These are phyloP conservation scores for Zaprionus obscuricornis DNA, from an alignment of 2,888 invertebrate species.

Conservation along the genomic window DNA sequence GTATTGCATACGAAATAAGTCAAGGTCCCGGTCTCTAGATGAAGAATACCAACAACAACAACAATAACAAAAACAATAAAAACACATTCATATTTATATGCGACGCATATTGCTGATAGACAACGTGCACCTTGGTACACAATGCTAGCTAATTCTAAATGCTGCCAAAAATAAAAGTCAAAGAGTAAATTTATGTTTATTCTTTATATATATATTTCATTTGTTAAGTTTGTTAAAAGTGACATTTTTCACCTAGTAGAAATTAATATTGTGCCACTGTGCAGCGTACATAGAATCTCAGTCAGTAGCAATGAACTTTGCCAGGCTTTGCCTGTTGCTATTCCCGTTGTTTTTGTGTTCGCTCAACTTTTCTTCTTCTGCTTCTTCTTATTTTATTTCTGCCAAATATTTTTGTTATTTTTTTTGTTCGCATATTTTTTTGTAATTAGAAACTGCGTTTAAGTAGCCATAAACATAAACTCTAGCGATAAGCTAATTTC, in stretches of 20 bases:
- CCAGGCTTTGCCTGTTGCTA: constrained; percentile 33
- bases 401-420: neutral
- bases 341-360: constrained; percentile 1
- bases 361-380: neutral
- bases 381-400: neutral
- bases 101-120: constrained; percentile 12
- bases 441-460: too few relatives aligned
- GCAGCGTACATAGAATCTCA: constrained; percentile 9
- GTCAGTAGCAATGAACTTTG: constrained; percentile 65
- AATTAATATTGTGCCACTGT: constrained; percentile 29
- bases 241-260: neutral
- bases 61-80: neutral
- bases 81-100: constrained; percentile 33
- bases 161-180: neutral
- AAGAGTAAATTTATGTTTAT: neutral
- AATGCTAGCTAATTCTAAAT: neutral
- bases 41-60: constrained; percentile 20
- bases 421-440: neutral
- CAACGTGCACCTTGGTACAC: constrained; percentile 10
- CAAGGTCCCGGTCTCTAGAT: constrained; percentile 55
- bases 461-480: too few relatives aligned
- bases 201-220: neutral
- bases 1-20: constrained; percentile 71
- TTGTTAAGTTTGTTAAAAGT: neutral
- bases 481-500: too few relatives aligned